Evolutionary conservation across 2,888 invertebrate genomes (phyloP), one percentile per base, ranked within the genome.

Genomic region (Fissipunctia ypsillon): DNA sequence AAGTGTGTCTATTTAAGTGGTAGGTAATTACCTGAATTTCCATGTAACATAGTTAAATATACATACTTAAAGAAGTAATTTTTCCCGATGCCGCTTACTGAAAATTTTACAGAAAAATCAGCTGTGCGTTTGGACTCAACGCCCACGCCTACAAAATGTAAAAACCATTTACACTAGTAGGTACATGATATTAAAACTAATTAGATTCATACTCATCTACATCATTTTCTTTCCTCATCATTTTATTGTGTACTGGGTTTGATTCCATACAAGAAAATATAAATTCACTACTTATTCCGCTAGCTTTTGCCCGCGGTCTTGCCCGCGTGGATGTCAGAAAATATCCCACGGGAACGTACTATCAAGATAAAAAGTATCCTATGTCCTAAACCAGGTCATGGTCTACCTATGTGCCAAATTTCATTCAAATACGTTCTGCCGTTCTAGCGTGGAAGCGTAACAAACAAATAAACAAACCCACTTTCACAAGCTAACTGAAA

Each of bases 201-300:
- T 22, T 22, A 22, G 9, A 48, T 48, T 48, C 10, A n/a, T 50
- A 50, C 50, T n/a, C 50, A 50, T n/a, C 48, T 10, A n/a, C 48
- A 50, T n/a, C n/a, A n/a, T n/a, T n/a, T n/a, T 50, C 2, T 19
- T 45, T 45, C 48, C 22, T 22, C 9, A 48, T 48, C 2, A 22
- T 22, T 48, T 48, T n/a, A 7, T n/a, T n/a, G n/a, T 63, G 16
- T n/a, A n/a, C n/a, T 10, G 6, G 19, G 10, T 35, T 48, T 35
- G n/a, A 16, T 10, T 19, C 22, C 25, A 25, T 22, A 43, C 19
- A 35, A 45, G 22, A 28, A 64, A 64, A 28, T 52, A 48, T n/a
- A 6, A 35, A 43, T 50, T 19, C 54, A 57, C 56, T 35, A 25
- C 48, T 48, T 57, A 65, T 38, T 65, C 59, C 52, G n/a, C n/a